Conservation (phyloP, 2,888 invertebrate genomes). For the Drosophila koepferae region DNA sequence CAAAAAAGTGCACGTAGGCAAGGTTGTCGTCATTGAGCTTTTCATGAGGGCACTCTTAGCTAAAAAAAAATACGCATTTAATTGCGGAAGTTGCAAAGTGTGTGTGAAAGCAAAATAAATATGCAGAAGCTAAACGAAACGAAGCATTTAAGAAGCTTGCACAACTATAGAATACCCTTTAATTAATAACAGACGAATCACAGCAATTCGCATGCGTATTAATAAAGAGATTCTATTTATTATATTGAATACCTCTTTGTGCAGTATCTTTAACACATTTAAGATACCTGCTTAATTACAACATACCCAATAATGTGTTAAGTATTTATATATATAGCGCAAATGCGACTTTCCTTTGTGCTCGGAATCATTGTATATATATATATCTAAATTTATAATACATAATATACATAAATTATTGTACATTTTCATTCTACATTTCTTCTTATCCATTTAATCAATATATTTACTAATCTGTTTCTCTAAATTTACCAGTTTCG, state of each 20-base stretch:
- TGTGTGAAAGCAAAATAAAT: conserved; percentile 50
- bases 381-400: background rate
- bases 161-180: conserved; percentile 26
- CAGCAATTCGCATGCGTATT: background rate
- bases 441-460: background rate
- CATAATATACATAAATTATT: background rate
- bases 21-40: conserved; percentile 41
- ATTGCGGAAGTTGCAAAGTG: conserved; percentile 73
- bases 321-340: background rate
- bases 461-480: background rate
- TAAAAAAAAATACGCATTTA: conserved; percentile 69
- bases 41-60: conserved; percentile 22
- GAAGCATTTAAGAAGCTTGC: background rate
- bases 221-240: background rate
- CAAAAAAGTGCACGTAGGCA: conserved; percentile 64
- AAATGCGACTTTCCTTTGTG: background rate
- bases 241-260: background rate
- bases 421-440: background rate
- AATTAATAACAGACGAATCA: background rate
- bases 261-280: background rate
- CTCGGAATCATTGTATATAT: background rate
- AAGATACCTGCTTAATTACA: background rate
- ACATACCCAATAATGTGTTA: background rate
- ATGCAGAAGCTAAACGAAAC: conserved; percentile 13
- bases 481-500: background rate